Percentiles rank a stretch among this genome's conserved stretches.
phyloP scores from a whole-genome alignment of 2,113 vertebrate genomes.

The Crotalus tigris region DNA sequence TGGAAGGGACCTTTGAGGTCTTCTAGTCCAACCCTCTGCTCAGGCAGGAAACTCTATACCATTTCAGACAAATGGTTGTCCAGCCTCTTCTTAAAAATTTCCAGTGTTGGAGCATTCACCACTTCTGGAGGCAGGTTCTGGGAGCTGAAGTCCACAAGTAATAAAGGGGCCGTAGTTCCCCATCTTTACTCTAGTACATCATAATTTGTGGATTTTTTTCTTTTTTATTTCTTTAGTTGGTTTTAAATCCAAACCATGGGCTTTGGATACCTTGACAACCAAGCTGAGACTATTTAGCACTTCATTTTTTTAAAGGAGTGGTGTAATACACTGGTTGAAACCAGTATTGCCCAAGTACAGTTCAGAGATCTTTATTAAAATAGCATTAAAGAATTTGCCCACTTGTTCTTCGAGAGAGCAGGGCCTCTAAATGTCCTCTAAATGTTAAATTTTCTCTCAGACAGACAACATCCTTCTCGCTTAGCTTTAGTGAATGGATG shows the following conservation, averaged over 20 bases:
- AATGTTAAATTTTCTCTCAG: not conserved
- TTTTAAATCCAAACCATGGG: not conserved
- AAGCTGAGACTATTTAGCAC: not conserved
- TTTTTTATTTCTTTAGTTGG: not conserved
- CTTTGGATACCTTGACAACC: not conserved
- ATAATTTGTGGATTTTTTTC: not conserved
- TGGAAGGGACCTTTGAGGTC: too few species aligned
- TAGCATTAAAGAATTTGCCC: not conserved
- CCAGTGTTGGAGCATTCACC: too few species aligned
- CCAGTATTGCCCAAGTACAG: not conserved
- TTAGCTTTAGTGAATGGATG: not conserved
- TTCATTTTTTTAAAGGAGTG: not conserved
- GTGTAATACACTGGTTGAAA: not conserved
- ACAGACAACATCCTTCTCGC: not conserved
- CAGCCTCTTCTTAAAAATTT: too few species aligned
- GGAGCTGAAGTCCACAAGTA: not conserved
- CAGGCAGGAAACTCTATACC: too few species aligned
- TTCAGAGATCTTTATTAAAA: not conserved
- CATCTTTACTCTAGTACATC: not conserved
- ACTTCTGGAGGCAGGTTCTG: not conserved
- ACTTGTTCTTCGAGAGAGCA: not conserved
- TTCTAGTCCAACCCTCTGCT: too few species aligned
- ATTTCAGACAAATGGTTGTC: too few species aligned
- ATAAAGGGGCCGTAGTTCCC: not conserved
- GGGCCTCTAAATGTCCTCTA: not conserved